phyloP scores from a whole-genome alignment of 2,888 invertebrate species.

The Drosophila peninsularis region DNA sequence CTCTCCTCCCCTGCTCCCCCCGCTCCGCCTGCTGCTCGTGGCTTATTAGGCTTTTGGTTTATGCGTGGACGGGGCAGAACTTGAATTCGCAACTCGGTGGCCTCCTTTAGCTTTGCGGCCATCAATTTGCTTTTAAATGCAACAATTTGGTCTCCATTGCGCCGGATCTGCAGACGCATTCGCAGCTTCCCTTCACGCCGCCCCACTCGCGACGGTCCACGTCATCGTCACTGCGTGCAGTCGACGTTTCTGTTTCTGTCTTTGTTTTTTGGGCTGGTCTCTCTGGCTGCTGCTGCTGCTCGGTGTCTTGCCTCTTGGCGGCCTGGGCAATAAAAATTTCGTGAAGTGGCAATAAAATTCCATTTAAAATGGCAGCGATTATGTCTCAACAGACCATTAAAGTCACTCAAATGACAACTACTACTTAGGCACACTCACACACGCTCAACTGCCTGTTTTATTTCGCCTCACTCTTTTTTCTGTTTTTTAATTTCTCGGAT shows the following conservation, averaged over 20 bases:
- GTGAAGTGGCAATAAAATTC: conserved; percentile 84
- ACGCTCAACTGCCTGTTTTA: conserved; percentile 31
- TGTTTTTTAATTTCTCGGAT: conserved; percentile 40
- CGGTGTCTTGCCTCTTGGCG: conserved; percentile 39
- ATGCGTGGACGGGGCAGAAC: conserved; percentile 69
- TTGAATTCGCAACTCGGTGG: conserved; percentile 70
- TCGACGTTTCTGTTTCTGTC: conserved; percentile 51
- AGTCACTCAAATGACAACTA: conserved; percentile 84
- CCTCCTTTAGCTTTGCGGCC: conserved; percentile 81
- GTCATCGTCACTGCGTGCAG: conserved; percentile 72
- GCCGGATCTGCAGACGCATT: conserved; percentile 33
- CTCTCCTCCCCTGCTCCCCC: neutral
- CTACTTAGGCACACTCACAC: conserved; percentile 78
- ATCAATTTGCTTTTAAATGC: conserved; percentile 83
- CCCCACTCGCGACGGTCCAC: conserved; percentile 30
- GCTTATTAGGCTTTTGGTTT: conserved; percentile 80
- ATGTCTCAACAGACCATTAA: conserved; percentile 85
- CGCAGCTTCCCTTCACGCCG: neutral
- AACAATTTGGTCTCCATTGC: conserved; percentile 80
- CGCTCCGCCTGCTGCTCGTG: conserved; percentile 22
- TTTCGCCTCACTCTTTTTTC: conserved; percentile 6
- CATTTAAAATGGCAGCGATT: conserved; percentile 85
- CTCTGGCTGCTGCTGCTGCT: conserved; percentile 26
- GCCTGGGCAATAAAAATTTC: conserved; percentile 76
- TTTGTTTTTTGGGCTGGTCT: conserved; percentile 51